These are phyloP conservation scores for Sinocyclocheilus grahami DNA, from an alignment of 2,113 vertebrate species.

Conservation along the genomic window DNA sequence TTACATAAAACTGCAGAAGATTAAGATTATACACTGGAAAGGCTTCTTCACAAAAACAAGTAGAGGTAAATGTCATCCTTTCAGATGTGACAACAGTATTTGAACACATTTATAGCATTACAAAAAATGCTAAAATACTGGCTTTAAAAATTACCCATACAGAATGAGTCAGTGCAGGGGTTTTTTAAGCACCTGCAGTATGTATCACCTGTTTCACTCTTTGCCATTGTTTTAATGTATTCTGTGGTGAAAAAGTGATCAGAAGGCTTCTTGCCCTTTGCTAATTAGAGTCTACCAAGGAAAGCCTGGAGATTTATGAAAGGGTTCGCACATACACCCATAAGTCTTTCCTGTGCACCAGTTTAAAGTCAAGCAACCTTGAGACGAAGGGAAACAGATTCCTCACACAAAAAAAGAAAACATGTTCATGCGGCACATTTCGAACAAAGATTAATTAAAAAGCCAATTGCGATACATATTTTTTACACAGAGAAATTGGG, in stretches of 20 bases:
- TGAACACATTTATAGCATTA: neutral
- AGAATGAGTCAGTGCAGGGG: constrained; percentile 69
- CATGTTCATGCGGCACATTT: constrained; percentile 69
- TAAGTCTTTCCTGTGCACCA: constrained; percentile 74
- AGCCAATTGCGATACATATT: constrained; percentile 69
- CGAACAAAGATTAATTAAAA: constrained; percentile 72
- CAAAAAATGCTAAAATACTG: neutral
- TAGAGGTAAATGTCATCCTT: neutral
- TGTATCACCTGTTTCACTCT: constrained; percentile 39
- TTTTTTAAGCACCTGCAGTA: constrained; percentile 37
- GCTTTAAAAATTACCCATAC: neutral
- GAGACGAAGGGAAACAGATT: constrained; percentile 70
- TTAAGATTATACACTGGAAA: neutral
- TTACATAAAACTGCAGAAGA: neutral
- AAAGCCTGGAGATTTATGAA: constrained; percentile 74
- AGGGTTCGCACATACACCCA: constrained; percentile 68
- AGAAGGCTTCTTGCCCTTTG: constrained; percentile 69
- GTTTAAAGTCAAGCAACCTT: constrained; percentile 76
- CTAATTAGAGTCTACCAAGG: constrained; percentile 72
- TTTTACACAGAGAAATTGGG: constrained; percentile 69
- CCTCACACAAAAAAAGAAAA: constrained; percentile 53
- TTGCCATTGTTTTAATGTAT: constrained; percentile 67
- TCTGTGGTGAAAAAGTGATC: constrained; percentile 68
- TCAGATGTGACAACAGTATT: neutral
- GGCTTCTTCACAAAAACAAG: neutral